These are phyloP conservation scores for Phalera bucephala DNA, from an alignment of 2,888 invertebrate genomes.

Conservation along the genomic window DNA sequence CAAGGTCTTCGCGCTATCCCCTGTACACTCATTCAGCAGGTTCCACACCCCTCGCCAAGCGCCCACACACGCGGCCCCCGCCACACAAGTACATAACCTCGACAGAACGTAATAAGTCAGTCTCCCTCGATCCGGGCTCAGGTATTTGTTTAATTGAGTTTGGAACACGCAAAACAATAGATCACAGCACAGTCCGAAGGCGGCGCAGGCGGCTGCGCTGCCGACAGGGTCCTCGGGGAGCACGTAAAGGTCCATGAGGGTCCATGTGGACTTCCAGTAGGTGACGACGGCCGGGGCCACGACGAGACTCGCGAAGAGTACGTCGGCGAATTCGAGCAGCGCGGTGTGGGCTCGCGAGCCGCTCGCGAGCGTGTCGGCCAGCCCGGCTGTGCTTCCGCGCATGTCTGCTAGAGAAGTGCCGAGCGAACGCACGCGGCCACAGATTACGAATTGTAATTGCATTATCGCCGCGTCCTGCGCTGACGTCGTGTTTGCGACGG, in stretches of 20 bases:
- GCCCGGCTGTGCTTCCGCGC: constrained; percentile 87
- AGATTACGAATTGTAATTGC: constrained; percentile 67
- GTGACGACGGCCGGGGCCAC: constrained; percentile 92
- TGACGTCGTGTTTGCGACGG: constrained; percentile 37
- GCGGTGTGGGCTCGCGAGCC: constrained; percentile 72
- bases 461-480: constrained; percentile 71
- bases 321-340: constrained; percentile 87
- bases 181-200: constrained; percentile 88
- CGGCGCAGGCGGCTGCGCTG: constrained; percentile 87
- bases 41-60: constrained; percentile 95
- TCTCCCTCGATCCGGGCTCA: constrained; percentile 86
- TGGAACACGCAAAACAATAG: constrained; percentile 87
- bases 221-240: constrained; percentile 83
- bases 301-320: constrained; percentile 86
- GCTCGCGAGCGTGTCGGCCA: constrained; percentile 84
- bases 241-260: constrained; percentile 88
- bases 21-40: constrained; percentile 88
- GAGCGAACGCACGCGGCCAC: constrained; percentile 47
- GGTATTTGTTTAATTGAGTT: constrained; percentile 76
- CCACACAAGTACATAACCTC: constrained; percentile 88
- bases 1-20: constrained; percentile 81
- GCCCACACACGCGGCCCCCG: constrained; percentile 92
- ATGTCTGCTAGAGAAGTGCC: constrained; percentile 72
- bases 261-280: constrained; percentile 95
- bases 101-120: constrained; percentile 87